Evolutionary conservation across 2,113 vertebrate genomes (phyloP), one percentile per base, ranked within the genome.

Genomic region (Zapornia atra): DNA sequence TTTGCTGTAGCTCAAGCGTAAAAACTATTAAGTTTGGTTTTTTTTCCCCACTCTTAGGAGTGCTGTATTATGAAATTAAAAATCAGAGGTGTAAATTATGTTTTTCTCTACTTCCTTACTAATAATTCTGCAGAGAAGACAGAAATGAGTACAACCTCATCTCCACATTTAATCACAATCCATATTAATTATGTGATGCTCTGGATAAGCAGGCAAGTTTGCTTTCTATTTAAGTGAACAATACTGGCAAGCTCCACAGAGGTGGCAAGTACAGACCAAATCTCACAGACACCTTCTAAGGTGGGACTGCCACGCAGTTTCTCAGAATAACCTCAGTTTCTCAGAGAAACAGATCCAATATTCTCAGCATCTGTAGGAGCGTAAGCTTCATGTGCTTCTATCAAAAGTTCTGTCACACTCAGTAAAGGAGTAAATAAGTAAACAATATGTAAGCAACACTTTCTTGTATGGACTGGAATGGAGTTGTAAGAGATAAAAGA

Each of bases 1-100:
- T 38, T 21, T 92, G 48, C n/a, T 82, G 88, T 46, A 92, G 34
- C 26, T 65, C 50, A 82, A 94, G 6, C 13, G 69, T 85, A 28
- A 61, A 65, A 86, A 73, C 9, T 34, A 0, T 3, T 16, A 36
- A 7, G 28, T 22, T 7, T 15, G 20, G 48, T 20, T 21, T 8
- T 57, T 12, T 50, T 46, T 56, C n/a, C 46, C 53, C 11, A 56
- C 10, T 66, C 38, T 42, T 25, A 50, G 9, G 20, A 75, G 11
- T 16, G 54, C 4, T 15, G 2, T 25, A 59, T 29, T 3, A 57
- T 19, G 21, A 56, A 54, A 85, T 21, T 26, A 38, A 75, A 87
- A 61, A 61, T 17, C 48, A 76, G 44, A 17, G 80, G 34, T 42
- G 11, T 34, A 68, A 54, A 56, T 28, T 8, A 5, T 14, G 8